Percentiles rank a stretch among this genome's conserved stretches.
Conservation (phyloP, 2,113 vertebrate genomes). For the Brachyhypopomus gauderio region DNA sequence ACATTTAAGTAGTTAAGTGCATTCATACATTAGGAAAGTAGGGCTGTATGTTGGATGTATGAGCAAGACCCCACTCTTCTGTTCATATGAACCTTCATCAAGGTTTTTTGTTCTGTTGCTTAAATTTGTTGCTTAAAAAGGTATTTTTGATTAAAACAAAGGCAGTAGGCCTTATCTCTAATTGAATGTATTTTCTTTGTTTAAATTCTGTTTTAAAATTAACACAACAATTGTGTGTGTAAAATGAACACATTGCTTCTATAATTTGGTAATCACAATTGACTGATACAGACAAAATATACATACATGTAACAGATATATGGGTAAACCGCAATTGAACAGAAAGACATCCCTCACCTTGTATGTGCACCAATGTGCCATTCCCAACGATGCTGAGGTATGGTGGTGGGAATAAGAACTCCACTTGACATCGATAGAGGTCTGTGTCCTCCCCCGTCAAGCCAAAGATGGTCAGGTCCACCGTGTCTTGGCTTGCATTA, state of each 20-base stretch:
- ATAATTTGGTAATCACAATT: not conserved
- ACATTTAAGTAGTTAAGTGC: no score
- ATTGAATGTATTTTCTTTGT: no score
- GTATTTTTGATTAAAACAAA: not conserved
- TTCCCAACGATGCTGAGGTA: slow-evolving; percentile 62
- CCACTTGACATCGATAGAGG: slow-evolving; percentile 64
- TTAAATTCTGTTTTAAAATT: no score
- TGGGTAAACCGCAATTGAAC: not conserved
- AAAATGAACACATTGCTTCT: not conserved
- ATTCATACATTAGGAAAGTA: no score
- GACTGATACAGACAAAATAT: not conserved
- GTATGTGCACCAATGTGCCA: slow-evolving; percentile 65
- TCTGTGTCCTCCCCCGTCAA: slow-evolving; percentile 67
- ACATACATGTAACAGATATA: not conserved
- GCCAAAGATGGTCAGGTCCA: slow-evolving; percentile 64
- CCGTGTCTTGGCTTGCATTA: slow-evolving; percentile 41
- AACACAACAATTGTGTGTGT: not conserved
- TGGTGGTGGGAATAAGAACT: slow-evolving; percentile 68
- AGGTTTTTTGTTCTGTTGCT: not conserved
- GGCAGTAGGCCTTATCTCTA: no score
- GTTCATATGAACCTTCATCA: not conserved
- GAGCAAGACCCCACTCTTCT: not conserved
- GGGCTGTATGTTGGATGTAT: no score
- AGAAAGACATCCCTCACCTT: slow-evolving; percentile 57
- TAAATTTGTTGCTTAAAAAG: not conserved